Evolutionary conservation across 2,113 vertebrate genomes (phyloP).

Genomic region (Gobiocypris rarus): DNA sequence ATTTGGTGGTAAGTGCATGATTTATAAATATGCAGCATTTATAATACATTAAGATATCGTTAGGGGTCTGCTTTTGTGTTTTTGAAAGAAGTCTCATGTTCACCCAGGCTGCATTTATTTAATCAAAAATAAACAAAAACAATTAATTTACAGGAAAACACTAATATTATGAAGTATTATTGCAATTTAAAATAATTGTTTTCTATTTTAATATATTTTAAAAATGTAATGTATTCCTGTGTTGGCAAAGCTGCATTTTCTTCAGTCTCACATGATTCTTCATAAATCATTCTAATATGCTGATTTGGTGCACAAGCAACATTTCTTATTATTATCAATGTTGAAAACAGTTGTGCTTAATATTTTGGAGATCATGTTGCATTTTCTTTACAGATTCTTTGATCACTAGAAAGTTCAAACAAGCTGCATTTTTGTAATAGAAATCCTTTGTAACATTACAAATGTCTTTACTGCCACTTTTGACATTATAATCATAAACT

Average conservation of each 20-base stretch:
- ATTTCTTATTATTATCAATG: neutral
- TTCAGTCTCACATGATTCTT: neutral
- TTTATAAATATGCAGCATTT: neutral
- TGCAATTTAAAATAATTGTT: neutral
- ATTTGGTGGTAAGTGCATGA: constrained; percentile 70
- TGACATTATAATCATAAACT: too few species aligned
- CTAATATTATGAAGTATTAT: neutral
- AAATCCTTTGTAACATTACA: neutral
- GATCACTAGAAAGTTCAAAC: neutral
- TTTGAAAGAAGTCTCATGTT: neutral
- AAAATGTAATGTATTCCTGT: neutral
- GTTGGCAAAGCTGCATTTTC: neutral
- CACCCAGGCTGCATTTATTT: neutral
- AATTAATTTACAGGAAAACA: too few species aligned
- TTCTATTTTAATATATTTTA: neutral
- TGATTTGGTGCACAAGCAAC: neutral
- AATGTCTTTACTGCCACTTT: neutral
- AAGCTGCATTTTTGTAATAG: neutral
- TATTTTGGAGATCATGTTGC: neutral
- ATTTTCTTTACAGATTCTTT: neutral
- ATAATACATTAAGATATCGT: neutral
- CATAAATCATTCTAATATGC: neutral
- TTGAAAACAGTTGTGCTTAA: neutral
- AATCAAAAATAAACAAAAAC: too few species aligned
- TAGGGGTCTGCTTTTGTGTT: too few species aligned